Base-by-base conservation (phyloP, 2,113 vertebrate species). In the Nothocercus nigrocapillus region DNA sequence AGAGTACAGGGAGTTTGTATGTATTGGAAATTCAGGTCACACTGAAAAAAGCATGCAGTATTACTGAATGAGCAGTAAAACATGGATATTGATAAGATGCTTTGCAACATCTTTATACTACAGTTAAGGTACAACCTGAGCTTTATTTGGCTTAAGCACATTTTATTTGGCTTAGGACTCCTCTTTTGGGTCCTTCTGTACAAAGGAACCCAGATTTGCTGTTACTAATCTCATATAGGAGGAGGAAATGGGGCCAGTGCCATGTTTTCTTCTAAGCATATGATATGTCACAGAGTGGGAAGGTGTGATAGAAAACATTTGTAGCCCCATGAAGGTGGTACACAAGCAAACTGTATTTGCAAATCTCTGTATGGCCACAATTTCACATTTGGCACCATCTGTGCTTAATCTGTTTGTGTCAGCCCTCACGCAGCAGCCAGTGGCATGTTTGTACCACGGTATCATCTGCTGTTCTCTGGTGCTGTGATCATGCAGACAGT, bases 241-340 rank as follows among this genome's bases (percentile, higher is more conserved):
- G 21, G 10, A 51, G 10, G 0, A 0, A 5, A 0, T 45, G 8
- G 40, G 24, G 45, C n/a, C 42, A 25, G 13, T 54, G 51, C 36
- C 28, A 7, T 21, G 13, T 74, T 90, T 83, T 78, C 76, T 86
- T 18, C 40, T 17, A 12, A 94, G 27, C 72, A 90, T 74, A 75
- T 78, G 54, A 63, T 53, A 34, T 30, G 38, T 42, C 78, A 76
- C 7, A 1, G 54, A 67, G 76, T 70, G 64, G 68, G 80, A 67
- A 83, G 61, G 73, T 83, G 82, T 88, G 61, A 75, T 21, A 90
- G 63, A 82, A 96, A 83, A 80, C 79, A 81, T 10, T 67, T 63
- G 16, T 40, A 38, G 63, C 38, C 44, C 63, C 90, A 1, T 28
- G n/a, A 85, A 83, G 59, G 44, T 4, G 0, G 22, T 19, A 22